These are phyloP conservation scores for Calyptommatus sinebrachiatus DNA, from an alignment of 2,113 vertebrate species.

Conservation along the genomic window DNA sequence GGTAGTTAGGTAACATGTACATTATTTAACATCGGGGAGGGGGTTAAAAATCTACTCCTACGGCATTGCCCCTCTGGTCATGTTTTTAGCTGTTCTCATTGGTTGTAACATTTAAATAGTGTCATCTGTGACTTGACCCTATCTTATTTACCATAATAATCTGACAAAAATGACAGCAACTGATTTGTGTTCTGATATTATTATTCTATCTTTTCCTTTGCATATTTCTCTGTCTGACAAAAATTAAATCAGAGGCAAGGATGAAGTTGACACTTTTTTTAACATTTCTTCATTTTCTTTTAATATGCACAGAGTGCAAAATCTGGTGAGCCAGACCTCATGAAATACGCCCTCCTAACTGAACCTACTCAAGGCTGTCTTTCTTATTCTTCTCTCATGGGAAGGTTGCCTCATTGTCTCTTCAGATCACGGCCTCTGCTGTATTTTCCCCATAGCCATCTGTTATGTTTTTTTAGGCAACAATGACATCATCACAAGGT, in stretches of 20 bases:
- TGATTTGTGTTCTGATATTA: neutral
- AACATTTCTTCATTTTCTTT: too few species aligned
- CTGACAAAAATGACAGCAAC: neutral
- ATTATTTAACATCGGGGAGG: neutral
- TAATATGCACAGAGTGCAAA: neutral
- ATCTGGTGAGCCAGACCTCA: neutral
- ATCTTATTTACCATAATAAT: too few species aligned
- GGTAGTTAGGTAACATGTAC: neutral
- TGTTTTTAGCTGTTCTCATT: neutral
- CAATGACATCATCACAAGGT: neutral
- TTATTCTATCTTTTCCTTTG: neutral
- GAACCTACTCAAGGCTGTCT: neutral
- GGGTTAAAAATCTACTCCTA: neutral
- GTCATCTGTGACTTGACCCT: neutral
- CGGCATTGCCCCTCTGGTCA: neutral
- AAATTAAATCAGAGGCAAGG: constrained; percentile 7
- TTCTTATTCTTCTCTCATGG: neutral
- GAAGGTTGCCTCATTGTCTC: constrained; percentile 7
- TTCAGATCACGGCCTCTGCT: neutral
- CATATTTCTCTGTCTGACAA: neutral
- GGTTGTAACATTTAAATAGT: neutral
- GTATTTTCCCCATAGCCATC: neutral
- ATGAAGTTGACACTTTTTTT: neutral
- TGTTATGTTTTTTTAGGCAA: neutral
- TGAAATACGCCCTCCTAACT: neutral